Conservation (phyloP, 64 coral and sea anemone species). For the Stichodactyla mertensii region DNA sequence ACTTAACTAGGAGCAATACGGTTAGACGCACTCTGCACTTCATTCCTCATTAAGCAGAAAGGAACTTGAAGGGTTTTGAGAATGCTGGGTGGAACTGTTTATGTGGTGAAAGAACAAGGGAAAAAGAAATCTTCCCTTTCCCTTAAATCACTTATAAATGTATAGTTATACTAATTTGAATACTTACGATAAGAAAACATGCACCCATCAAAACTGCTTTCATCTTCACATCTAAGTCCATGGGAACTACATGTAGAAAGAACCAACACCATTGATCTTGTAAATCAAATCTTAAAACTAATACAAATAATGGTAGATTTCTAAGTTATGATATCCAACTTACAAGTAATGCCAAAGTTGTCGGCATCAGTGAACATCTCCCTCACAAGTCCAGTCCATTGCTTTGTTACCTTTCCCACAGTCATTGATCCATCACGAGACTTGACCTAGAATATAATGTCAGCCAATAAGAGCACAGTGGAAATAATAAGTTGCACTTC, state of each 20-base stretch:
- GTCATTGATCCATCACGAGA: conserved; percentile 51
- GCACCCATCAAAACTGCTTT: conserved; percentile 66
- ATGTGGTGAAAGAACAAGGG: too few relatives aligned
- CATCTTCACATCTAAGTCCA: conserved; percentile 59
- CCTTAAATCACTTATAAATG: too few relatives aligned
- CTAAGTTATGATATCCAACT: neutral
- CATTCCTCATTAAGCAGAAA: too few relatives aligned
- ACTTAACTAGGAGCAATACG: too few relatives aligned
- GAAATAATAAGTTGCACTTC: too few relatives aligned
- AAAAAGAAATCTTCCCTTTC: too few relatives aligned
- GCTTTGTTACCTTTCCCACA: conserved; percentile 85
- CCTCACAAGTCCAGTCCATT: conserved; percentile 69
- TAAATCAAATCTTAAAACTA: too few relatives aligned
- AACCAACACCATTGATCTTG: neutral
- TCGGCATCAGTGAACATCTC: conserved; percentile 93
- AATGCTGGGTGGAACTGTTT: too few relatives aligned
- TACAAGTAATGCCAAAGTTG: conserved; percentile 88
- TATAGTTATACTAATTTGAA: too few relatives aligned
- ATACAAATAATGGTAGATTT: too few relatives aligned
- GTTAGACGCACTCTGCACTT: too few relatives aligned
- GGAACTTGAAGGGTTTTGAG: too few relatives aligned
- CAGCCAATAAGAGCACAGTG: neutral
- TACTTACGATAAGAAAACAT: conserved; percentile 60
- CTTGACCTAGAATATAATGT: conserved; percentile 36
- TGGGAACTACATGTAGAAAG: conserved; percentile 33